These are phyloP conservation scores for Corythornis madagascariensis DNA, from an alignment of 2,113 vertebrate species.

Conservation along the genomic window DNA sequence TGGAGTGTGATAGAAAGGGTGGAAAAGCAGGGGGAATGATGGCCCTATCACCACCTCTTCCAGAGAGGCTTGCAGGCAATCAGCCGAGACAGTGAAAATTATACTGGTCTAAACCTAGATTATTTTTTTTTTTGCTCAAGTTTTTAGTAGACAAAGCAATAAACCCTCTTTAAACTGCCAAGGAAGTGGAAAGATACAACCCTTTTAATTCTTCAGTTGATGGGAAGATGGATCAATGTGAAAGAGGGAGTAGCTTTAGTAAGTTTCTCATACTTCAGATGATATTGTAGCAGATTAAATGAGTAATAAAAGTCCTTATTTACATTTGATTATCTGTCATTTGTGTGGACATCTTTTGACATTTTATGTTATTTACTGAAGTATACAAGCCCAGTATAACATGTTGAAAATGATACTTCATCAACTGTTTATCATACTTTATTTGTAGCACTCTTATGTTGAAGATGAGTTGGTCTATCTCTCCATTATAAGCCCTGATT, in stretches of 20 bases:
- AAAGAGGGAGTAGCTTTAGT: neutral
- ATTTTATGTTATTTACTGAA: slow-evolving; percentile 7
- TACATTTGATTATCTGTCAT: neutral
- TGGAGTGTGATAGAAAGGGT: neutral
- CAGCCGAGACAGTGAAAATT: neutral
- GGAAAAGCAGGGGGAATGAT: neutral
- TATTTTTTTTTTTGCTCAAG: neutral
- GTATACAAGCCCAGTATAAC: neutral
- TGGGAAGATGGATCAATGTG: neutral
- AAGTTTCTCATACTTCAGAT: neutral
- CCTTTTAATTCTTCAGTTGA: neutral
- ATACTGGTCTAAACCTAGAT: neutral
- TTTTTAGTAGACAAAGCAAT: neutral
- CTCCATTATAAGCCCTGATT: slow-evolving; percentile 24
- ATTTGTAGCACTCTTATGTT: neutral
- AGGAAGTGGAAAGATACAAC: neutral
- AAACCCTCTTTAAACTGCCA: neutral
- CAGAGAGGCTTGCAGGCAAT: neutral
- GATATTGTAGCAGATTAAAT: neutral
- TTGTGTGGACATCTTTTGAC: neutral
- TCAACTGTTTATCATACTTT: neutral
- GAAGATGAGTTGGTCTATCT: neutral
- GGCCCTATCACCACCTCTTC: neutral
- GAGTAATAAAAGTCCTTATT: neutral
- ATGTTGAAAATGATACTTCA: neutral